phyloP scores from a whole-genome alignment of 1,140 invertebrate genomes.

The Drosophila obscura region DNA sequence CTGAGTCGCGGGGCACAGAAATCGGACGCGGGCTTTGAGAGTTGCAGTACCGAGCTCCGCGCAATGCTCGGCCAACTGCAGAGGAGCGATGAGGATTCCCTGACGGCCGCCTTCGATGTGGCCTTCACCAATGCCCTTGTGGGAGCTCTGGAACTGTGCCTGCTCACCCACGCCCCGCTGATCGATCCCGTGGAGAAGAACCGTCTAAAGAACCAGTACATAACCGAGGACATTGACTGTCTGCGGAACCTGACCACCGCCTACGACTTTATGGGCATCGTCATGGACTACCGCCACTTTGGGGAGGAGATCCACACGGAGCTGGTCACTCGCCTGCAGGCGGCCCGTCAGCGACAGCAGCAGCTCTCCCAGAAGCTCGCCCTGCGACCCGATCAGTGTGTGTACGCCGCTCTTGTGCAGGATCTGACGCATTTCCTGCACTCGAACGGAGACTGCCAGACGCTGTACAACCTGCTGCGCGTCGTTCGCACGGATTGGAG shows the following conservation, averaged over 20 bases:
- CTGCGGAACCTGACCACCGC: constrained; percentile 47
- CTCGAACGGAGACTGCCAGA: constrained; percentile 66
- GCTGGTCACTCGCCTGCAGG: constrained; percentile 73
- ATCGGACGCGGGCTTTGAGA: constrained; percentile 47
- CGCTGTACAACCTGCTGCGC: constrained; percentile 47
- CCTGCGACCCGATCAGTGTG: constrained; percentile 85
- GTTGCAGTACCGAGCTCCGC: constrained; percentile 33
- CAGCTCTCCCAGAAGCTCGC: constrained; percentile 84
- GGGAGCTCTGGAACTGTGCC: constrained; percentile 83
- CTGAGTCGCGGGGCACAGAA: constrained; percentile 28
- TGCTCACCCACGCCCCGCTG: constrained; percentile 84
- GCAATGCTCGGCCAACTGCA: constrained; percentile 21
- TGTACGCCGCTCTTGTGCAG: constrained; percentile 85
- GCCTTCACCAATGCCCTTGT: constrained; percentile 57
- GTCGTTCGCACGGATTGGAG: constrained; percentile 44
- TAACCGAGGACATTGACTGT: constrained; percentile 86
- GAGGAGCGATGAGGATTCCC: not conserved
- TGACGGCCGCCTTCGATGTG: constrained; percentile 35
- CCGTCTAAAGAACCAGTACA: constrained; percentile 87
- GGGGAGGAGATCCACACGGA: constrained; percentile 65
- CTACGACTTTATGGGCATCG: constrained; percentile 76
- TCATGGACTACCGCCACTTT: constrained; percentile 74
- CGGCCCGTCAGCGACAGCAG: constrained; percentile 72
- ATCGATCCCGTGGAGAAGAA: constrained; percentile 92
- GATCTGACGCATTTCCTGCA: constrained; percentile 73